Base-by-base conservation (phyloP, 2,113 vertebrate genomes). In the Mungos mungo region DNA sequence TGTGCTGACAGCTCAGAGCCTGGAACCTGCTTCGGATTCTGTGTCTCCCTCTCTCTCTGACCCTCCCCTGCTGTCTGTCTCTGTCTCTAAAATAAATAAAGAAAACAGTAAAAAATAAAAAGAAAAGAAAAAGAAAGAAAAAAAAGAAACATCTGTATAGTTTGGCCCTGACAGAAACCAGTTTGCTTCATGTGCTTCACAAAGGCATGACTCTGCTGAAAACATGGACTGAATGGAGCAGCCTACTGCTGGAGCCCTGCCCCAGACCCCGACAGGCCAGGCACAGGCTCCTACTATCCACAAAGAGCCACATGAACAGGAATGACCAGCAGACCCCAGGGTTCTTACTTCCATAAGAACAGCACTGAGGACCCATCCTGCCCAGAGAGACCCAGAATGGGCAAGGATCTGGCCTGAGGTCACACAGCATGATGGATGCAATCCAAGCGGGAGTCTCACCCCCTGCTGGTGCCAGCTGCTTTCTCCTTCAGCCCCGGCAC, bases 391-490 rank as follows among this genome's bases (percentile, higher is more conserved):
- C 72, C 38, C 63, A 89, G 93, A 79, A 88, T 38, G 85, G 54
- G 31, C 90, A 90, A 93, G 87, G 57, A 72, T 66, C 57, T 76
- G 60, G 90, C 52, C 76, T 45, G 31, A 90, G 85, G 92, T 92
- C 93, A 83, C 80, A 90, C 92, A 96, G 96, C 84, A 57, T 15
- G 60, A 76, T 47, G 41, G 72, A 54, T 60, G 83, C 41, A 79
- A 83, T 54, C 80, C 63, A 71, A 18, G 54, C 38, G 52, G 81
- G 47, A 50, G 27, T 50, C 83, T 96, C 74, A 79, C 35, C 66
- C 90, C 29, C 66, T 29, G 31, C 89, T 87, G 45, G 57, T 77
- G 76, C 93, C 97, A 97, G 97, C 96, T 97, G 97, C 87, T 94
- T 89, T 41, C 45, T 96, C 66, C 92, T 90, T 57, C 92, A 90